A percentile compares a stretch with the other conserved stretches of the same genome.
These are phyloP conservation scores for Aegotheles bennettii DNA, from an alignment of 2,113 vertebrate species.

Conservation along the genomic window DNA sequence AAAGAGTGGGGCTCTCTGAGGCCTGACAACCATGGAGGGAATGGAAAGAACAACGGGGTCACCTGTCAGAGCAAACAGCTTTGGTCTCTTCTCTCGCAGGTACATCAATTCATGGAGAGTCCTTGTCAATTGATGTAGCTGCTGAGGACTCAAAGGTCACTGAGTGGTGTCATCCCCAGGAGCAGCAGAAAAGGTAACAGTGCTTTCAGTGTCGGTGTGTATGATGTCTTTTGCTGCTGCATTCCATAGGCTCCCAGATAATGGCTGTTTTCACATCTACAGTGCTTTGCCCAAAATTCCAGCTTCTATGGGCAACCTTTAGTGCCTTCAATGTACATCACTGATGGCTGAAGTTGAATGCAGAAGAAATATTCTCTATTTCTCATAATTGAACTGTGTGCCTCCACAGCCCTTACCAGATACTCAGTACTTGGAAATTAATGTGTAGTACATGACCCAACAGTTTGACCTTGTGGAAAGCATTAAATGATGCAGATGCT, in stretches of 20 bases:
- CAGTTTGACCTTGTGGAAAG: background rate
- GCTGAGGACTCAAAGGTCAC: background rate
- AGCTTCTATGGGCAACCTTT: background rate
- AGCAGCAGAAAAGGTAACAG: background rate
- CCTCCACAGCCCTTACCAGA: background rate
- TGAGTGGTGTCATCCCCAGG: background rate
- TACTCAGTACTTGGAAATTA: background rate
- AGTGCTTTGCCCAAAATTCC: background rate
- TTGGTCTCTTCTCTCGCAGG: background rate
- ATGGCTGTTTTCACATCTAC: background rate
- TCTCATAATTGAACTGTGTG: background rate
- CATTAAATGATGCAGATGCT: background rate
- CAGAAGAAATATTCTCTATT: background rate
- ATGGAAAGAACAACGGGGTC: background rate
- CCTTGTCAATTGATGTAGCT: fast-evolving
- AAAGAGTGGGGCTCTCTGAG: background rate
- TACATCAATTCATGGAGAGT: fast-evolving
- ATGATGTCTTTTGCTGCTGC: background rate
- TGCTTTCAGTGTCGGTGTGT: fast-evolving
- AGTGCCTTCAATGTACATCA: fast-evolving
- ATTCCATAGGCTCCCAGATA: background rate
- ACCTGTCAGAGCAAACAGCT: background rate
- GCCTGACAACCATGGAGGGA: fast-evolving
- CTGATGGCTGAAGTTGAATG: background rate
- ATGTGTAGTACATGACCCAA: background rate